Evolutionary conservation across 2,888 invertebrate species (phyloP).

Genomic region (Rhagophthalmus giganteus): DNA sequence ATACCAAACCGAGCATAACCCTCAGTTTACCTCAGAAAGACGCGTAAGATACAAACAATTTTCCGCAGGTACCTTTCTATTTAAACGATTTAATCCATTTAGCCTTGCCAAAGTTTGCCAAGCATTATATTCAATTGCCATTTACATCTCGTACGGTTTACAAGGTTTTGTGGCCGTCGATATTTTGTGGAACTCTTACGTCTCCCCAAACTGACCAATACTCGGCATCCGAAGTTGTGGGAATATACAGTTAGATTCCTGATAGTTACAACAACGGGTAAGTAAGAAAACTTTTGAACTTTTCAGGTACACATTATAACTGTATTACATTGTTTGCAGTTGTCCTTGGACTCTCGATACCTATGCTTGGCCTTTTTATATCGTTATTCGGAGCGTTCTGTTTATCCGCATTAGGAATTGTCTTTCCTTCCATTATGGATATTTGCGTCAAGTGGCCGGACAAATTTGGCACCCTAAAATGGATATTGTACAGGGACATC

Average conservation of each 20-base stretch:
- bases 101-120: constrained; percentile 69
- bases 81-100: no score
- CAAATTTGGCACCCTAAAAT: constrained; percentile 56
- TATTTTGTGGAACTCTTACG: constrained; percentile 68
- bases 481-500: constrained; percentile 59
- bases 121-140: constrained; percentile 66
- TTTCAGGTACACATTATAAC: no score
- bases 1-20: constrained; percentile 75
- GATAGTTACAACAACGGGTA: constrained; percentile 54
- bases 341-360: constrained; percentile 69
- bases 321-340: no score
- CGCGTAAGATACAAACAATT: no score
- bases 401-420: constrained; percentile 83
- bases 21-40: constrained; percentile 71
- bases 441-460: constrained; percentile 78
- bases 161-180: constrained; percentile 88
- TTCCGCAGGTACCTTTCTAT: no score
- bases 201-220: constrained; percentile 45
- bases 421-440: constrained; percentile 88
- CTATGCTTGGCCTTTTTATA: constrained; percentile 72
- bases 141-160: constrained; percentile 82
- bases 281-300: constrained; percentile 36
- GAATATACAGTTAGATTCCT: constrained; percentile 51
- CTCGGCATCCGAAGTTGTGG: constrained; percentile 41
- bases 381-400: constrained; percentile 87